These are phyloP conservation scores for Cyrtonyx montezumae DNA, from an alignment of 2,113 vertebrate species.

Conservation along the genomic window DNA sequence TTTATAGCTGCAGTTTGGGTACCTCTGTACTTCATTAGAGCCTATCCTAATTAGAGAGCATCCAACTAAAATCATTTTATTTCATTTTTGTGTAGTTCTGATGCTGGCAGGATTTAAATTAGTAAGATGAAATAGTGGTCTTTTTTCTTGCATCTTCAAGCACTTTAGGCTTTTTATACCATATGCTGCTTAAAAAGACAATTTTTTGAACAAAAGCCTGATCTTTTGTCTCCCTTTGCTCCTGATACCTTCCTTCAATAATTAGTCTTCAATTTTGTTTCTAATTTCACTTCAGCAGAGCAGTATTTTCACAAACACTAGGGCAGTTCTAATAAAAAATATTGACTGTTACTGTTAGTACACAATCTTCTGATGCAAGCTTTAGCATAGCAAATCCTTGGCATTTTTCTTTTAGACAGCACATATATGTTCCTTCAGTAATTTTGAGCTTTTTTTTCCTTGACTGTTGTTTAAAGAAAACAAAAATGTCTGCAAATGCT, in stretches of 20 bases:
- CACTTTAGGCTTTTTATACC: neutral
- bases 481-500: neutral
- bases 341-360: neutral
- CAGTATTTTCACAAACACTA: neutral
- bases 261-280: neutral
- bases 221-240: neutral
- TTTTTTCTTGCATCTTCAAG: neutral
- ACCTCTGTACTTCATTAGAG: neutral
- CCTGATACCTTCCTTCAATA: neutral
- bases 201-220: neutral
- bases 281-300: neutral
- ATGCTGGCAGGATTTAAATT: neutral
- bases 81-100: neutral
- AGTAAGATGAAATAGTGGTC: neutral
- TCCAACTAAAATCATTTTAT: neutral
- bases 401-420: neutral
- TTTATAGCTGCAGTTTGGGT: neutral
- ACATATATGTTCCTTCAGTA: neutral
- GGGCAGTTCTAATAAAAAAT: neutral
- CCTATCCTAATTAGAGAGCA: neutral
- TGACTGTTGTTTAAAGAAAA: neutral
- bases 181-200: neutral
- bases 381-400: neutral
- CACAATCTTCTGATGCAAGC: neutral
- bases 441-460: neutral